phyloP scores from a whole-genome alignment of 2,888 invertebrate species.

The Eurytoma adleriae region DNA sequence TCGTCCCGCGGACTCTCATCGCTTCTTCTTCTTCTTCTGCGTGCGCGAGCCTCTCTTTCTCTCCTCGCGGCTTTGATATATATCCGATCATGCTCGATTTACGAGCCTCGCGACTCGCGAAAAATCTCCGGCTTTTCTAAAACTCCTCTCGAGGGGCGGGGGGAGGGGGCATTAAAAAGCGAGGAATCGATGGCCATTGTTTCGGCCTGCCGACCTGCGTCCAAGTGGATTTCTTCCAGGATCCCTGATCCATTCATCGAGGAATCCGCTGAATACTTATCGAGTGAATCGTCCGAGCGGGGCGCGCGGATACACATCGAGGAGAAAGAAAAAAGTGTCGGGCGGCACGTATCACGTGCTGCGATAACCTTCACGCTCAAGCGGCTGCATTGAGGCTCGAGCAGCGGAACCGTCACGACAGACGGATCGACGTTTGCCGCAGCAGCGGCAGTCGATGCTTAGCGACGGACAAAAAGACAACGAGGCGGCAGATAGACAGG shows the following conservation, averaged over 20 bases:
- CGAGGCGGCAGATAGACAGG: slow-evolving; percentile 20
- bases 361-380: slow-evolving; percentile 64
- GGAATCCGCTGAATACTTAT: neutral
- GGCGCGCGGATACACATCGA: neutral
- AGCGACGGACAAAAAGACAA: slow-evolving; percentile 10
- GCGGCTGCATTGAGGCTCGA: slow-evolving; percentile 63
- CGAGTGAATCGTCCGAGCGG: neutral
- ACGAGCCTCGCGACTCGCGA: neutral
- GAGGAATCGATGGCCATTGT: slow-evolving; percentile 7
- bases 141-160: neutral
- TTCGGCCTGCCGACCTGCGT: neutral
- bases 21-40: neutral
- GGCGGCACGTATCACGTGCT: slow-evolving; percentile 39
- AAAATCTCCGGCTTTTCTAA: neutral
- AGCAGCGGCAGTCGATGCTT: neutral
- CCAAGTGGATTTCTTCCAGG: slow-evolving; percentile 30
- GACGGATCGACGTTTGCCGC: slow-evolving; percentile 53
- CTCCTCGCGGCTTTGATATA: neutral
- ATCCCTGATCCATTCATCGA: slow-evolving; percentile 17
- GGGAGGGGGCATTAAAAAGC: no score
- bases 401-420: slow-evolving; percentile 61
- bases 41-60: neutral
- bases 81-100: neutral
- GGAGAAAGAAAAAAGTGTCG: neutral
- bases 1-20: slow-evolving; percentile 10